A percentile compares a stretch with the other conserved stretches of the same genome.
Evolutionary conservation across 2,888 invertebrate species (phyloP).

Genomic region (Stenodema calcarata): DNA sequence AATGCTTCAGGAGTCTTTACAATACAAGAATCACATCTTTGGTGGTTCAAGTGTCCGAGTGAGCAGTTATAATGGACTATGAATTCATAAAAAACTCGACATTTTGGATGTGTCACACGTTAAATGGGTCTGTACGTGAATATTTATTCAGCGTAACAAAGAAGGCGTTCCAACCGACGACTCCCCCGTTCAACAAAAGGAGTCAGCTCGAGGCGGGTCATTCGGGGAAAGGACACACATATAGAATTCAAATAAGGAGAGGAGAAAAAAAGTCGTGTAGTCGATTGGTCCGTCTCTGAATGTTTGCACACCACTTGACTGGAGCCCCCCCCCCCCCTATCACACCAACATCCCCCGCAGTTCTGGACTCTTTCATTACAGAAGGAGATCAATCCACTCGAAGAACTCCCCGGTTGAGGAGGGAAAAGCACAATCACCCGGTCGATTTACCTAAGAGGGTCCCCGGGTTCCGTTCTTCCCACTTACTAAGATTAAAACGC

Average conservation of each 20-base stretch:
- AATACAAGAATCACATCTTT: no score
- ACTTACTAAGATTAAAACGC: not conserved
- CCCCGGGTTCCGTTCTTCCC: not conserved
- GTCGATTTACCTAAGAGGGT: not conserved
- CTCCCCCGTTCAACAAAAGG: not conserved
- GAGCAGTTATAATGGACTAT: no score
- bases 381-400: conserved; percentile 2
- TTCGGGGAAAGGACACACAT: not conserved
- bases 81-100: no score
- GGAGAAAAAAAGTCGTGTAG: not conserved
- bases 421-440: not conserved
- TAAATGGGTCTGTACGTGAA: no score
- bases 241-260: not conserved
- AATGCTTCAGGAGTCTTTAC: no score
- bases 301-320: conserved; percentile 2
- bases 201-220: not conserved
- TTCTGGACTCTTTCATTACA: not conserved
- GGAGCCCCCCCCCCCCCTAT: not conserved
- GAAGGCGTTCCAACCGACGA: not conserved
- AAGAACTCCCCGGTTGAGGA: not conserved
- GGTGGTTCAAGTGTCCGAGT: no score
- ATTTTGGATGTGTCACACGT: no score
- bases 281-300: not conserved
- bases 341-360: no score
- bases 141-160: not conserved